Evolutionary conservation across 2,797 vertebrate genomes (phyloP), one percentile per base, ranked within the genome.

Genomic region (Rhabdophis nuchalis): DNA sequence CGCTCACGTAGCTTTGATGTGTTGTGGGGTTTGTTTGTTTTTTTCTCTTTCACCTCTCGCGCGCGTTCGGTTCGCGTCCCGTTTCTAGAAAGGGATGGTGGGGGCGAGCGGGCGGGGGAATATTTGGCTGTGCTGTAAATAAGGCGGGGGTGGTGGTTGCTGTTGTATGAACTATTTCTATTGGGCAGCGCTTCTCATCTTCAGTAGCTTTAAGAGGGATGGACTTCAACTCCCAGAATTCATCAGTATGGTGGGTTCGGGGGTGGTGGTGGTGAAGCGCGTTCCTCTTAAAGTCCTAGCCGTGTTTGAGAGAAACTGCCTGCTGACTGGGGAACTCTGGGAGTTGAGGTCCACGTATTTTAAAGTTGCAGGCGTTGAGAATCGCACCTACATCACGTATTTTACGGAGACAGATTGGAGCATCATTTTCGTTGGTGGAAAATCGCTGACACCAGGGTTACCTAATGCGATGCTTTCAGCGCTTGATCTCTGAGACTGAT

Each of bases 1-100:
- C 46, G 2, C 8, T 4, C 0, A 36, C 60, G 1, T 20, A 2
- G 1, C 1, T 1, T 1, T 16, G 5, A 14, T 72, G 64, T 16
- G 14, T 68, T 61, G 56, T 57, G 56, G 56, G 52, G 52, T 8
- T 8, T 1, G 9, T 10, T 52, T 52, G n/a, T n/a, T n/a, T n/a
- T n/a, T 54, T 54, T 2, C 3, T 16, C 14, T 50, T 50, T 4
- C 16, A 1, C 13, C 18, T 20, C 56, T 57, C 12, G 7, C 16
- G 2, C 32, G 7, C 16, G 53, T n/a, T 82, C 36, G 8, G 8
- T 41, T 53, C 64, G 25, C 20, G 8, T 3, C 32, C 18, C 3
- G 9, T 25, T 41, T 41, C 72, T 41, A 41, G 18, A 41, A 77
- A 25, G 41, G 18, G 18, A 20, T 5, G 46, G 7, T 50, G 5